These are phyloP conservation scores for Mormyrops attenuatus DNA, from an alignment of 2,797 vertebrate species.

Conservation along the genomic window DNA sequence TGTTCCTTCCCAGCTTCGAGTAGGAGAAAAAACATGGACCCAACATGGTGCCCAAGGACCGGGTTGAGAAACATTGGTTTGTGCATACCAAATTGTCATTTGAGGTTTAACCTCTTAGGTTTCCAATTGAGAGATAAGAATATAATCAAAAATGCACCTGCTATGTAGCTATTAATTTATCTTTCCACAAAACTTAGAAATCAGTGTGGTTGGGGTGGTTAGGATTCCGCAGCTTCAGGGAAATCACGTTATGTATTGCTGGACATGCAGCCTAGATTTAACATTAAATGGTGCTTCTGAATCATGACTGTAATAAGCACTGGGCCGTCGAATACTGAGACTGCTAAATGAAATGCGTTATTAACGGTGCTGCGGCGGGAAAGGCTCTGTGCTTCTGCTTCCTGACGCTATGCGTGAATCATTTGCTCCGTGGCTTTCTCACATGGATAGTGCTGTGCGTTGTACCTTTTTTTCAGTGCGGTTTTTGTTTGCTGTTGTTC, in stretches of 20 bases:
- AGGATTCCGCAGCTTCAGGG: background rate
- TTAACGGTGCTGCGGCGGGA: background rate
- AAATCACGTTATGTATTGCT: background rate
- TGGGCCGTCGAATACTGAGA: background rate
- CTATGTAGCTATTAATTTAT: background rate
- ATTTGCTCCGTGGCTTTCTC: no score
- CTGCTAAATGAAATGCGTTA: background rate
- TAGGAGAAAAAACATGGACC: background rate
- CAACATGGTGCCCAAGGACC: background rate
- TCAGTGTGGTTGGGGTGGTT: background rate
- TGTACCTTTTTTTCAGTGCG: background rate
- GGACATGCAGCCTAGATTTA: background rate
- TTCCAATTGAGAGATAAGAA: background rate
- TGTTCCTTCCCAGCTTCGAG: background rate
- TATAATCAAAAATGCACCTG: background rate
- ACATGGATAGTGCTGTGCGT: background rate
- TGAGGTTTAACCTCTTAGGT: background rate
- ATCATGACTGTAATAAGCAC: background rate
- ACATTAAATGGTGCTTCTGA: background rate
- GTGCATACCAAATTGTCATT: background rate
- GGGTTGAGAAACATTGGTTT: background rate
- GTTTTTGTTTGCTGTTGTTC: background rate
- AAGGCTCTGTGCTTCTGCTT: no score
- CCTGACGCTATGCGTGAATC: no score
- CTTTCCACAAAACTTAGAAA: background rate